Conservation (phyloP, 2,113 vertebrate genomes). For the Hemiprocne comata region DNA sequence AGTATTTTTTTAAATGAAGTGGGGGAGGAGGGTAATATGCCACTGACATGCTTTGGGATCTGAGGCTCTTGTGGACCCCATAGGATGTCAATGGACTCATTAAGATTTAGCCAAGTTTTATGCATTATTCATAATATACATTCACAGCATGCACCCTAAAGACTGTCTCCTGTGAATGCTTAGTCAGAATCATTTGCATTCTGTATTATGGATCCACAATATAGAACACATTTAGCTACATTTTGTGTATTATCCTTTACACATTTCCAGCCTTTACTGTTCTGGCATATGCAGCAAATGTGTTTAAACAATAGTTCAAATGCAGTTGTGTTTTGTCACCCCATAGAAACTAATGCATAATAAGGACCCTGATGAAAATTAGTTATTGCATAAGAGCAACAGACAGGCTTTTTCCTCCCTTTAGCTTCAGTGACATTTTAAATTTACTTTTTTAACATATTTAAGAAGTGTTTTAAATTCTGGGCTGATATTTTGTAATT, state of each 20-base stretch:
- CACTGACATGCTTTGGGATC: conserved; percentile 72
- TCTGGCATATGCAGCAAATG: conserved; percentile 62
- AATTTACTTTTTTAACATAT: conserved; percentile 56
- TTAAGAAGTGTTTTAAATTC: conserved; percentile 50
- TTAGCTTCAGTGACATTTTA: conserved; percentile 55
- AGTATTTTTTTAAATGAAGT: conserved; percentile 56
- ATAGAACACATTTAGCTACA: conserved; percentile 74
- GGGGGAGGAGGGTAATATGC: conserved; percentile 40
- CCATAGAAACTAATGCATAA: conserved; percentile 72
- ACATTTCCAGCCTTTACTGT: conserved; percentile 65
- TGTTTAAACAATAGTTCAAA: conserved; percentile 73
- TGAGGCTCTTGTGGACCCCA: conserved; percentile 74
- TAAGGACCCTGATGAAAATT: conserved; percentile 70
- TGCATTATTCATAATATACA: conserved; percentile 84
- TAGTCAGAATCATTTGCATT: conserved; percentile 82
- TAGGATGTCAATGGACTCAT: conserved; percentile 81
- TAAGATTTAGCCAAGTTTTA: conserved; percentile 81
- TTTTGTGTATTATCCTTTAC: conserved; percentile 77
- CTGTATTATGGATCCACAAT: conserved; percentile 79
- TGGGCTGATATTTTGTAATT: conserved; percentile 61
- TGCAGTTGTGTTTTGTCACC: conserved; percentile 65
- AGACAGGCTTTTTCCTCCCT: conserved; percentile 41
- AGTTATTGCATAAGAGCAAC: conserved; percentile 71
- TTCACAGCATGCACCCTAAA: conserved; percentile 77
- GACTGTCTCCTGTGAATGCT: conserved; percentile 78